Evolutionary conservation across 2,888 invertebrate species (phyloP), one percentile per base, ranked within the genome.

Genomic region (Steinernema hermaphroditum): DNA sequence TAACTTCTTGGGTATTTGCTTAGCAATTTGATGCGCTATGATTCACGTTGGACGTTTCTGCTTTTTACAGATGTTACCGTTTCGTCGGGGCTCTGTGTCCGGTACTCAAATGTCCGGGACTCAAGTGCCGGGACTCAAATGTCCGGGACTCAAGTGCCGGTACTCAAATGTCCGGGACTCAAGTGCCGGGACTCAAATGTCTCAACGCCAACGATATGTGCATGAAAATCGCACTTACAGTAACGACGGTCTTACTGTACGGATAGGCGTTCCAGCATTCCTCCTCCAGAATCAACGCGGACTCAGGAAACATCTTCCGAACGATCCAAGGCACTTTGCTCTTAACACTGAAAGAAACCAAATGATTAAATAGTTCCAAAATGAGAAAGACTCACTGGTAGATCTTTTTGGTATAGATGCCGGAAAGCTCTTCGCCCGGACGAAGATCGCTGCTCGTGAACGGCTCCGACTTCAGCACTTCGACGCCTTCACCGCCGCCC

Each of bases 191-290:
- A 85, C 89, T 89, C 88, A 89, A n/a, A n/a, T n/a, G n/a, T n/a
- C n/a, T n/a, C n/a, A n/a, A n/a, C n/a, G n/a, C n/a, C n/a, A n/a
- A n/a, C n/a, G n/a, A n/a, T n/a, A n/a, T n/a, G n/a, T n/a, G n/a
- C n/a, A n/a, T n/a, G 82, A 74, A 83, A 72, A 37, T n/a, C n/a
- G 1, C 8, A 72, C 76, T 76, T 75, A 86, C 83, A 9, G 82
- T 81, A 19, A 89, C 82, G 74, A 89, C 87, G 85, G 97, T 98
- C 90, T 93, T 92, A 89, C 96, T 97, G 89, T 97, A 98, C 14
- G 98, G 97, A 90, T 96, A 98, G 22, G 96, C 96, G 89, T 98
- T 98, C 97, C 97, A 98, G 80, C 96, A 96, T 89, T 96, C 94
- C 89, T 98, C 97, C 88, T 96, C 94, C 71, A 98, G 92, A 89